Percentiles rank a stretch among this genome's conserved stretches.
Conservation (phyloP, 2,888 invertebrate genomes). For the Trichopoda pennipes region DNA sequence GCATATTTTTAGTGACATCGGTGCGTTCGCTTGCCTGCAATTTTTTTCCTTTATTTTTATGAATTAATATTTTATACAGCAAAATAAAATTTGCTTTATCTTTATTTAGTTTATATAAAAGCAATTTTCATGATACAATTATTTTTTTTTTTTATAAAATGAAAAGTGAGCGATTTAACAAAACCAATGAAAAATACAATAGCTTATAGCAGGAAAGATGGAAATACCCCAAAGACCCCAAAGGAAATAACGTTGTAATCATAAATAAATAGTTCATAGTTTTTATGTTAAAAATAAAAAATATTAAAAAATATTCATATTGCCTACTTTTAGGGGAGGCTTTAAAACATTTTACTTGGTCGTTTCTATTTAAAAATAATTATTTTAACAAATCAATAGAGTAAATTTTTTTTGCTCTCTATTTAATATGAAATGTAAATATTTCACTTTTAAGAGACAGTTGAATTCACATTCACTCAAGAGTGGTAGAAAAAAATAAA, state of each 20-base stretch:
- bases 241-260: too few species aligned
- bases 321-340: not conserved
- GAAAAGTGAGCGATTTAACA: conserved; percentile 25
- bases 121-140: conserved; percentile 31
- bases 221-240: not conserved
- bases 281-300: not conserved
- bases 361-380: not conserved
- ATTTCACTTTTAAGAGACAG: conserved; percentile 30
- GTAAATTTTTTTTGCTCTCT: not conserved
- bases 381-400: conserved; percentile 14
- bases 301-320: not conserved
- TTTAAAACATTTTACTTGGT: too few species aligned
- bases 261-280: too few species aligned
- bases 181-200: not conserved
- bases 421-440: not conserved
- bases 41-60: too few species aligned
- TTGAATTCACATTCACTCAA: conserved; percentile 5
- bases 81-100: too few species aligned
- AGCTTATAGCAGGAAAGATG: not conserved
- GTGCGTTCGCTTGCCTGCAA: conserved; percentile 4
- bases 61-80: too few species aligned
- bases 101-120: conserved; percentile 50
- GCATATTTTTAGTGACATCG: not conserved
- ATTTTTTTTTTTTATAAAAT: conserved; percentile 27
- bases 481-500: not conserved